Evolutionary conservation across 2,113 vertebrate genomes (phyloP).

Genomic region (Crotalus tigris): DNA sequence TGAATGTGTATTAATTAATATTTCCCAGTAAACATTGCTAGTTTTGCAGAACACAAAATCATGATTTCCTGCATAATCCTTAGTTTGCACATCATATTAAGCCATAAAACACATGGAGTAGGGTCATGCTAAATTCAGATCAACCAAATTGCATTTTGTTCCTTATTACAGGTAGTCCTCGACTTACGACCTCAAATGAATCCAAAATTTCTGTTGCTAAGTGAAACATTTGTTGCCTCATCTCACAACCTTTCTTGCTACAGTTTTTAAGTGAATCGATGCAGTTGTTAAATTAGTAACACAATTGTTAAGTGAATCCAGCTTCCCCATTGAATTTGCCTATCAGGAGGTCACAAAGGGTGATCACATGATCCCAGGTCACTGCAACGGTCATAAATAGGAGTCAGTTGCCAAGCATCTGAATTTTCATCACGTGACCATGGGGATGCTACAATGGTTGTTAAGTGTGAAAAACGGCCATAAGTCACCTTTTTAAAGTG

Average conservation of each 20-base stretch:
- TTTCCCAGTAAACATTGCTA: neutral
- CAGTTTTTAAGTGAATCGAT: neutral
- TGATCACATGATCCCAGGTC: neutral
- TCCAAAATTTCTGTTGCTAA: neutral
- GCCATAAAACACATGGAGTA: neutral
- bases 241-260: neutral
- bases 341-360: neutral
- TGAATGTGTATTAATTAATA: neutral
- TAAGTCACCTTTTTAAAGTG: neutral
- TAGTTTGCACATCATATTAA: neutral
- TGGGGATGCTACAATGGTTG: neutral
- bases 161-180: neutral
- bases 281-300: neutral
- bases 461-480: neutral
- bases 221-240: neutral
- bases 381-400: neutral
- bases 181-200: neutral
- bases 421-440: neutral
- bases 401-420: neutral
- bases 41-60: neutral
- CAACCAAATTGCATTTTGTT: neutral
- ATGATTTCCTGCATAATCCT: neutral
- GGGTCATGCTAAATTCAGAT: neutral
- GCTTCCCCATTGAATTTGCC: neutral
- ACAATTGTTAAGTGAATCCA: neutral